Base-by-base conservation (phyloP, 1,140 invertebrate genomes). In the Leptopilina clavipes region DNA sequence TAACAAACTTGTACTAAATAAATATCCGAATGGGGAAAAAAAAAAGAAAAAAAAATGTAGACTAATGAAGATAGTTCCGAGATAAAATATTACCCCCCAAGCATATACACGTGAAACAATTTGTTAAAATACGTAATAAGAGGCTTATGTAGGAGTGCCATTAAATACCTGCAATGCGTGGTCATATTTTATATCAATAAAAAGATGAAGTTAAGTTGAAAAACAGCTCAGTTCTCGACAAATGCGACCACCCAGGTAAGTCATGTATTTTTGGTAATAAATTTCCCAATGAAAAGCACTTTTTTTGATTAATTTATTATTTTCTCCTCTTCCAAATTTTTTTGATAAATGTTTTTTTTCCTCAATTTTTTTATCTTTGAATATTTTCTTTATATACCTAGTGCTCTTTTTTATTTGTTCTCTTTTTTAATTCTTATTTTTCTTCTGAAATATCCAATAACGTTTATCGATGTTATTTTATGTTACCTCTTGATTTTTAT, bases 61-160 rank as follows among this genome's bases (percentile, higher is more conserved):
- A 52, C 14, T 52, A 52, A 52, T 52, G 48, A 52, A n/a, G 14
- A 52, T n/a, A 52, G 48, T 52, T 17, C 25, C 6, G 48, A 40
- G 48, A 52, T 52, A 52, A 52, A 52, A 52, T 52, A 52, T 52
- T 52, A 52, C 48, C 17, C 48, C 3, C 1, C 25, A 5, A 17
- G 14, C 48, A 17, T 9, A 40, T 40, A 40, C 48, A 52, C 48
- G n/a, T 52, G 48, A 52, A 52, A 52, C 14, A 52, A 52, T 52
- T 52, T 52, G n/a, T n/a, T 52, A 52, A 52, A 52, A 52, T 52
- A 52, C 48, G 48, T 52, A 52, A 52, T 52, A 52, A 52, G 48
- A 52, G 48, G 48, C 48, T 52, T 52, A 52, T 17, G 48, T 17
- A 17, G 48, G 48, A 52, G 48, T 52, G 48, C 48, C 48, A 52